Percentiles rank a stretch among this genome's conserved stretches.
These are phyloP conservation scores for Rhinogobio ventralis DNA, from an alignment of 2,797 vertebrate species.

Conservation along the genomic window DNA sequence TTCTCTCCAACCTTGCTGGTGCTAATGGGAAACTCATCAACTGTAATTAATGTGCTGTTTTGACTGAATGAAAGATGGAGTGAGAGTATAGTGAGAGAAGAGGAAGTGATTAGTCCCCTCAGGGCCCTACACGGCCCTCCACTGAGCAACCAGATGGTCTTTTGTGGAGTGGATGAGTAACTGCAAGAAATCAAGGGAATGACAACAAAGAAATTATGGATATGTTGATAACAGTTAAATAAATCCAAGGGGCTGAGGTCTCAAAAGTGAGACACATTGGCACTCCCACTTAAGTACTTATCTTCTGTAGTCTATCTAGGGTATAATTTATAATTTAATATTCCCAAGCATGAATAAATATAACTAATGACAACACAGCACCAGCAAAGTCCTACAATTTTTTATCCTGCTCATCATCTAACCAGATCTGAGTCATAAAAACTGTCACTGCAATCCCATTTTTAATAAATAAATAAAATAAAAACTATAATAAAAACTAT, in stretches of 20 bases:
- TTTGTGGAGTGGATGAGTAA: slow-evolving; percentile 28
- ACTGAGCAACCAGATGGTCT: slow-evolving; percentile 53
- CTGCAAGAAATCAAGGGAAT: slow-evolving; percentile 29
- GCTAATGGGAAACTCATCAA: slow-evolving; percentile 68
- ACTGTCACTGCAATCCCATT: neutral
- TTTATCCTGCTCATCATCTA: neutral
- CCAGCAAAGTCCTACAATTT: neutral
- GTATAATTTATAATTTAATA: neutral
- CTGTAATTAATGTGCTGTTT: slow-evolving; percentile 75
- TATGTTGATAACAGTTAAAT: slow-evolving; percentile 25
- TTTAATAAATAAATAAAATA: neutral
- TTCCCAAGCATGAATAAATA: neutral
- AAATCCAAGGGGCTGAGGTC: slow-evolving; percentile 12
- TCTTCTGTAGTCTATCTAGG: neutral
- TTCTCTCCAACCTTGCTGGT: slow-evolving; percentile 59
- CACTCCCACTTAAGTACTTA: neutral
- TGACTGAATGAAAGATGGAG: slow-evolving; percentile 69
- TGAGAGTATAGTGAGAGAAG: slow-evolving; percentile 48
- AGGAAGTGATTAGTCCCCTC: slow-evolving; percentile 43
- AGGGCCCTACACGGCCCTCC: slow-evolving; percentile 22
- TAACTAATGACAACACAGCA: neutral
- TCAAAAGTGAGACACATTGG: neutral
- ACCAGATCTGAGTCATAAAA: neutral
- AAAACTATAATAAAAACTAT: neutral
- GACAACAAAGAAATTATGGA: slow-evolving; percentile 28